These are phyloP conservation scores for Drosophila leontia DNA, from an alignment of 1,140 invertebrate genomes.

Conservation along the genomic window DNA sequence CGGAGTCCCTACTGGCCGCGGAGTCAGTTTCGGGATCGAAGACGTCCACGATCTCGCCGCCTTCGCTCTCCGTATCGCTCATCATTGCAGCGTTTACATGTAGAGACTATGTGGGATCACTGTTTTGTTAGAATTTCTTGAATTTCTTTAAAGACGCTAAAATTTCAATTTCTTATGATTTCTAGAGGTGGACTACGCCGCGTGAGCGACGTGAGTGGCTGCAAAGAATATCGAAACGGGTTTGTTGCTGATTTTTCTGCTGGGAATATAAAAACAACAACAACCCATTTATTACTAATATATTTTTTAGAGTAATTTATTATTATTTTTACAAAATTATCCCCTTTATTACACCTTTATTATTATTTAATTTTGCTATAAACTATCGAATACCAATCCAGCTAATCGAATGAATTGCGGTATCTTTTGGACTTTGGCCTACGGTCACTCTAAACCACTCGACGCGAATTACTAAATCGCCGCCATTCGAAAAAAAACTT, in stretches of 20 bases:
- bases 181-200: conserved; percentile 9
- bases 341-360: background rate
- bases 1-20: conserved; percentile 16
- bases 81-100: background rate
- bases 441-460: conserved; percentile 25
- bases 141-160: conserved; percentile 7
- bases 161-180: conserved; percentile 3
- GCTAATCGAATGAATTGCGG: background rate
- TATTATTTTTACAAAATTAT: background rate
- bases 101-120: background rate
- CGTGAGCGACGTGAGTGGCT: conserved; percentile 2
- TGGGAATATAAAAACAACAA: too few relatives aligned
- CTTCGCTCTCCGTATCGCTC: conserved; percentile 12
- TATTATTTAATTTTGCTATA: conserved; percentile 1
- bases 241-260: background rate
- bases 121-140: background rate
- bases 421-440: background rate
- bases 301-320: background rate
- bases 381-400: conserved; percentile 3
- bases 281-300: too few relatives aligned
- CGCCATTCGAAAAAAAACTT: conserved; percentile 35
- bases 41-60: background rate
- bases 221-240: background rate
- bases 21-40: conserved; percentile 1
- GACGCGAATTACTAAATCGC: conserved; percentile 21